phyloP scores from a whole-genome alignment of 2,113 vertebrate species.

The Anhinga rufa region DNA sequence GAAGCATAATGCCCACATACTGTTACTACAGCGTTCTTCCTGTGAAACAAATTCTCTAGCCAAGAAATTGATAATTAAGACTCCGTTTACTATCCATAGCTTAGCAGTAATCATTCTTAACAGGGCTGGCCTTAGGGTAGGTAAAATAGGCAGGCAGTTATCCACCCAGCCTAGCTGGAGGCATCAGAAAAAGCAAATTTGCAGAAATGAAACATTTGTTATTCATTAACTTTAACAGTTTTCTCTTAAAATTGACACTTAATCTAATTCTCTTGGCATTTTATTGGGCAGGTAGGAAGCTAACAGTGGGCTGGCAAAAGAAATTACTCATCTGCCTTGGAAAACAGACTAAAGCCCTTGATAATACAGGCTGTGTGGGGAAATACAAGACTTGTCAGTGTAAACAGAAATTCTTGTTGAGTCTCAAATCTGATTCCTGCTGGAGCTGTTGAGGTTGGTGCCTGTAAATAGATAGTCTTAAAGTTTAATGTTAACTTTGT shows the following conservation, averaged over 20 bases:
- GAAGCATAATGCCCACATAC: not conserved
- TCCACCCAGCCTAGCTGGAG: not conserved
- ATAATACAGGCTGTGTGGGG: not conserved
- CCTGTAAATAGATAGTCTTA: not conserved
- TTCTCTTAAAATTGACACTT: not conserved
- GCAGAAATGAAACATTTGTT: conserved; percentile 24
- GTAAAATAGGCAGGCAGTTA: not conserved
- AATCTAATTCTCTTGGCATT: not conserved
- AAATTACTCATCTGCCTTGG: not conserved
- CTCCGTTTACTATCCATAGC: not conserved
- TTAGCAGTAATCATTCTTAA: not conserved
- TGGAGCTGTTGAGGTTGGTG: not conserved
- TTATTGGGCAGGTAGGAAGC: not conserved
- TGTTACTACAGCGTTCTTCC: not conserved
- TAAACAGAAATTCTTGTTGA: not conserved
- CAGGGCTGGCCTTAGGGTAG: not conserved
- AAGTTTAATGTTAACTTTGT: not conserved
- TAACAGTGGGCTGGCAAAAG: not conserved
- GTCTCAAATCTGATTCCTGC: not conserved
- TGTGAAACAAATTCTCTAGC: not conserved
- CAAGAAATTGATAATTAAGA: conserved; percentile 14
- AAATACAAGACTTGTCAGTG: not conserved
- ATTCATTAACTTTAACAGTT: conserved; percentile 30
- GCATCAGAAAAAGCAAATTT: not conserved
- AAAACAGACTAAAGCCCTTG: not conserved